These are phyloP conservation scores for Anthopleura xanthogrammica DNA, from an alignment of 92 coral and sea anemone genomes.

Conservation along the genomic window DNA sequence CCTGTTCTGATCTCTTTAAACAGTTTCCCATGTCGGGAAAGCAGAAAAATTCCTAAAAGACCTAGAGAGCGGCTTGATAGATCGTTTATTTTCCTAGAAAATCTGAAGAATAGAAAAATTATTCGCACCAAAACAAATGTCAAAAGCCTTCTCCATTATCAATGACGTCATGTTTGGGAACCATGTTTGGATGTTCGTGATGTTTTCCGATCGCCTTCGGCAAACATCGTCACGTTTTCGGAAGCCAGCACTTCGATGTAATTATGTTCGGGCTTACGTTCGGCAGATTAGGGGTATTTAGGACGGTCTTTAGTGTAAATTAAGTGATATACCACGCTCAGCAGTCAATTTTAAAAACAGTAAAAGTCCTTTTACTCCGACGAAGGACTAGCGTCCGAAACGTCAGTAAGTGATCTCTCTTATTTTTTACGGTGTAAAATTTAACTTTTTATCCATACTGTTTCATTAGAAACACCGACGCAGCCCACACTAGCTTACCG, in stretches of 20 bases:
- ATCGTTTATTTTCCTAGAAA: constrained; percentile 25
- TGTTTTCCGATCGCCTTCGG: constrained; percentile 5
- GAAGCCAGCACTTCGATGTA: constrained; percentile 8
- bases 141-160: constrained; percentile 38
- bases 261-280: not conserved
- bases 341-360: not conserved
- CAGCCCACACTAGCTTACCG: too few relatives aligned
- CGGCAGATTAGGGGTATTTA: not conserved
- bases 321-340: not conserved
- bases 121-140: constrained; percentile 78
- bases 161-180: constrained; percentile 49
- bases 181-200: constrained; percentile 11
- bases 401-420: too few relatives aligned
- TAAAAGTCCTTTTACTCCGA: too few relatives aligned
- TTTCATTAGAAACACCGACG: too few relatives aligned
- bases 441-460: too few relatives aligned
- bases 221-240: constrained; percentile 37
- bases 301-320: not conserved
- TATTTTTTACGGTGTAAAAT: too few relatives aligned
- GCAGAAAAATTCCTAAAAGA: constrained; percentile 23
- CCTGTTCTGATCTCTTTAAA: constrained; percentile 87
- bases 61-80: constrained; percentile 29
- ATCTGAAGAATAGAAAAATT: constrained; percentile 41
- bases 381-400: too few relatives aligned
- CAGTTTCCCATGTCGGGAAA: constrained; percentile 99